Percentiles rank a stretch among this genome's conserved stretches.
Evolutionary conservation across 2,888 invertebrate genomes (phyloP).

Genomic region (Eulithis prunata): DNA sequence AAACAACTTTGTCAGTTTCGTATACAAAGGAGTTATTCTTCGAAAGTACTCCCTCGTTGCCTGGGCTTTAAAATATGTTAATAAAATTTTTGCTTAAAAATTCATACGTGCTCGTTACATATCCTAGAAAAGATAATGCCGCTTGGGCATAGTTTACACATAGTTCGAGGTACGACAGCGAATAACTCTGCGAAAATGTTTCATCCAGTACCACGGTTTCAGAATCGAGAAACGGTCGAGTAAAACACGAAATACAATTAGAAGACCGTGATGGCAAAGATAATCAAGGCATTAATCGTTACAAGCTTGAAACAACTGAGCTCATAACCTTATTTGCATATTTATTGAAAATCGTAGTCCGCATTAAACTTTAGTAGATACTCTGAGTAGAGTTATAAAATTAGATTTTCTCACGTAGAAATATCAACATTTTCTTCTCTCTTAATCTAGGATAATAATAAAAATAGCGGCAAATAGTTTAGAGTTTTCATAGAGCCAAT

Average conservation of each 20-base stretch:
- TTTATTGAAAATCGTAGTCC: conserved; percentile 69
- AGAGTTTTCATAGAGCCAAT: conserved; percentile 51
- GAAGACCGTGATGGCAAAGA: conserved; percentile 51
- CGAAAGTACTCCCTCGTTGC: conserved; percentile 52
- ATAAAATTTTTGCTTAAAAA: conserved; percentile 45
- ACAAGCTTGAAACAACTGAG: conserved; percentile 59
- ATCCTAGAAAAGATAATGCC: conserved; percentile 50
- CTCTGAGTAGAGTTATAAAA: conserved; percentile 52
- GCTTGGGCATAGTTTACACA: conserved; percentile 63
- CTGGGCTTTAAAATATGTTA: conserved; percentile 41
- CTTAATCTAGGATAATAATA: conserved; percentile 52
- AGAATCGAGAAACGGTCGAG: conserved; percentile 45
- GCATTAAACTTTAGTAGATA: conserved; percentile 55
- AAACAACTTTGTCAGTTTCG: conserved; percentile 65
- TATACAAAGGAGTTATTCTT: conserved; percentile 61
- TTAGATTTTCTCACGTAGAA: conserved; percentile 53
- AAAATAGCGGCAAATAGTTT: conserved; percentile 57
- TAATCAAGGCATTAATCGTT: conserved; percentile 57
- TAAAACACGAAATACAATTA: conserved; percentile 51
- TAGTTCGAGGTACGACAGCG: conserved; percentile 56
- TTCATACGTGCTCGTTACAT: conserved; percentile 46
- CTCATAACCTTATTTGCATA: conserved; percentile 67
- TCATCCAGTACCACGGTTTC: conserved; percentile 45
- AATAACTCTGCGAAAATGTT: conserved; percentile 57
- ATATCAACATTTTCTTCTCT: conserved; percentile 53